Base-by-base conservation (phyloP, 1,140 invertebrate genomes). In the Trissolcus basalis region DNA sequence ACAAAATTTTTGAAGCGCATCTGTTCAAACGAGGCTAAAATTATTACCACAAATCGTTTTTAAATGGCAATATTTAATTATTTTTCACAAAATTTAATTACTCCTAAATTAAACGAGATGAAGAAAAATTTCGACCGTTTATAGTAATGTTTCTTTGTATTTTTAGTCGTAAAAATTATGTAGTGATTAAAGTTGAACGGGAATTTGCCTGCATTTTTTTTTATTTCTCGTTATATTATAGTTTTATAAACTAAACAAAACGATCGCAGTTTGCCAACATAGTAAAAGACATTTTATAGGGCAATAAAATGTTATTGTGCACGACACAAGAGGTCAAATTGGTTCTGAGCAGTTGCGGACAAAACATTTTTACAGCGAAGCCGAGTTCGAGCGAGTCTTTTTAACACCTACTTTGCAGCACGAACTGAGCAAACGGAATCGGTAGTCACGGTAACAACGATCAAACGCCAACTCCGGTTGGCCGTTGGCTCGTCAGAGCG, bases 371-470 rank as follows among this genome's bases (percentile, higher is more conserved):
- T 71, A 67, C 48, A 68, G 47, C 56, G 48, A 63, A 61, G 53
- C 51, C 49, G 10, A 51, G 48, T 55, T 44, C 16, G 51, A 70
- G 48, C 47, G 59, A 35, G 48, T 63, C 73, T 49, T 77, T 76
- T 64, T 74, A 72, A 63, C 54, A 77, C 69, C 63, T 54, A 78
- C 59, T 76, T 73, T 63, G 59, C 49, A n/a, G n/a, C 6, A 44
- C 43, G 47, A 47, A 60, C 56, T 1, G 65, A 44, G 48, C 35
- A 14, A 44, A 41, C 53, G 55, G 32, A 68, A 72, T 59, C 50
- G 64, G 86, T 87, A 81, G 83, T 77, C 84, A 84, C 64, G 83
- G 84, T 81, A 85, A 86, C 84, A 87, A 87, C 81, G 85, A 87
- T 70, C 83, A 86, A 87, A 86, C 86, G 81, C 77, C 19, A 50